Percentiles rank a stretch among this genome's conserved stretches.
phyloP scores from a whole-genome alignment of 2,888 invertebrate genomes.

The Papilio demoleus region DNA sequence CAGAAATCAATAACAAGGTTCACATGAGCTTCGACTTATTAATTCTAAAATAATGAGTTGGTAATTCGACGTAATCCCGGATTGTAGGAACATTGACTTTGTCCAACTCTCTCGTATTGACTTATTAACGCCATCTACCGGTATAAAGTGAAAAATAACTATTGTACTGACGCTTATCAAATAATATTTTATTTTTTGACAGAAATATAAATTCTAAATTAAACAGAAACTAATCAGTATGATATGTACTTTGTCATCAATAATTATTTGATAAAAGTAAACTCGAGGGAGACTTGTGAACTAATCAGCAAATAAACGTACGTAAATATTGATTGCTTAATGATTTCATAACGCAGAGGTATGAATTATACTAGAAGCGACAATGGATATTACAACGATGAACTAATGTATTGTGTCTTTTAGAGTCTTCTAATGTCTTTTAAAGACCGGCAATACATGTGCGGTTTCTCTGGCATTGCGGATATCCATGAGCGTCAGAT shows the following conservation, averaged over 20 bases:
- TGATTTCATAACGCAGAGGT: not conserved
- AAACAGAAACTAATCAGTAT: not conserved
- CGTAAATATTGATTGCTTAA: not conserved
- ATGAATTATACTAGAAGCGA: not conserved
- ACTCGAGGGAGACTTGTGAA: not conserved
- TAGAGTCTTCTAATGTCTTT: no score
- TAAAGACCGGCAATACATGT: no score
- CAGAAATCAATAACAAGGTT: not conserved
- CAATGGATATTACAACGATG: not conserved
- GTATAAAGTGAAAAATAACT: not conserved
- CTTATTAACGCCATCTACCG: slow-evolving; percentile 22
- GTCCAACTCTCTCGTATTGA: slow-evolving; percentile 10
- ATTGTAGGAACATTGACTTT: not conserved
- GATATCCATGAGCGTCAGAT: no score
- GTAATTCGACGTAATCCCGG: slow-evolving; percentile 17
- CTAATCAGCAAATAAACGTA: not conserved
- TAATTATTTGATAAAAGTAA: not conserved
- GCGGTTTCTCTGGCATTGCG: no score
- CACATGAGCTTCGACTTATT: not conserved
- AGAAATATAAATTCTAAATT: not conserved
- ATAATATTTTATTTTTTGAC: no score
- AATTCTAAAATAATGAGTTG: slow-evolving; percentile 23
- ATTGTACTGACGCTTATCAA: no score
- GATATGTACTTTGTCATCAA: not conserved
- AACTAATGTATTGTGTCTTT: not conserved